Conservation (phyloP, 1,140 invertebrate species). For the Drosophila nannoptera region DNA sequence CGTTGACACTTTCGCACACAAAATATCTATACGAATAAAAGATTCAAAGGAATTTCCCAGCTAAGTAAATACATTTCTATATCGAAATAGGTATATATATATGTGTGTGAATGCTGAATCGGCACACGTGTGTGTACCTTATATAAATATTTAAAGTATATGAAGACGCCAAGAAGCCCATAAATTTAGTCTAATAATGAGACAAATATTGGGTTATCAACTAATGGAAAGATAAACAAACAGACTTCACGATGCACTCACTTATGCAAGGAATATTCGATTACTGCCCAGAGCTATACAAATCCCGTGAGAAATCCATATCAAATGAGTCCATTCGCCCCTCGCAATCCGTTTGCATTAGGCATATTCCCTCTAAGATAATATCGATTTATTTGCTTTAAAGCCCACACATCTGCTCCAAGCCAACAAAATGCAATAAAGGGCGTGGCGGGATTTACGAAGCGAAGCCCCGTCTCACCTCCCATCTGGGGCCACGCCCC, state of each 20-base stretch:
- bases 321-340: not conserved
- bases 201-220: not conserved
- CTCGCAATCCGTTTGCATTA: too few relatives aligned
- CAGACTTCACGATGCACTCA: too few relatives aligned
- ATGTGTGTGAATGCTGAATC: not conserved
- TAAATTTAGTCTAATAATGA: not conserved
- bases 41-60: slow-evolving; percentile 16
- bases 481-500: slow-evolving; percentile 47
- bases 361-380: too few relatives aligned
- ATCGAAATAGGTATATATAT: not conserved
- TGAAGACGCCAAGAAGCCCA: not conserved
- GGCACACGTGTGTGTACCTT: not conserved
- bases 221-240: too few relatives aligned
- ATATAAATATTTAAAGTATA: slow-evolving; percentile 1
- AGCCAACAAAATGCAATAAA: slow-evolving; percentile 17
- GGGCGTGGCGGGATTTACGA: slow-evolving; percentile 16
- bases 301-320: not conserved
- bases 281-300: too few relatives aligned
- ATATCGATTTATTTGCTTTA: not conserved
- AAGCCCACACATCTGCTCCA: not conserved
- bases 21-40: slow-evolving; percentile 36
- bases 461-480: too few relatives aligned
- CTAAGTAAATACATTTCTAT: not conserved
- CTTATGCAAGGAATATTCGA: too few relatives aligned
- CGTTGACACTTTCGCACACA: slow-evolving; percentile 35